Evolutionary conservation across 92 coral and sea anemone genomes (phyloP), one percentile per base, ranked within the genome.

Genomic region (Palythoa grandis): DNA sequence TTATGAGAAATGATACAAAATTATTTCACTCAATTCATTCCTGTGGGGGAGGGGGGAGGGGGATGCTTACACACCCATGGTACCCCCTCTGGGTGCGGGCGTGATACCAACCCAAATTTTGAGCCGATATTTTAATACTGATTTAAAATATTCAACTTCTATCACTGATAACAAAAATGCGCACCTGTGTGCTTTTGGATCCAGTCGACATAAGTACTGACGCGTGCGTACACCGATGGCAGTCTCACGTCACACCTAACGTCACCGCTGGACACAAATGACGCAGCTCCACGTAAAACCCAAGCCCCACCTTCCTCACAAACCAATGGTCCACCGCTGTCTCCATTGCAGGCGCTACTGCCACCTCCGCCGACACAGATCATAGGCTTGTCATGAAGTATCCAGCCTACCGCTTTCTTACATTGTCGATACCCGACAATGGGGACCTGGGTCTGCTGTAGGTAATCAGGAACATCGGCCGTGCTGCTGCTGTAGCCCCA

Each of bases 401-500:
- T 7, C 83, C 83, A 78, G 1, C 72, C 83, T 37, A 47, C 43
- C 23, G 70, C 52, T 61, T 78, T 61, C 56, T 78, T 78, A 52
- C 83, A 78, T 23, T 38, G 72, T 13, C 22, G 23, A 20, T 60
- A 78, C 1, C 37, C 56, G 20, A 78, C 83, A 12, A 78, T 60
- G 6, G 83, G 83, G 25, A 78, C 83, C 52, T 78, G 16, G 83
- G 71, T 29, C 29, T 78, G 83, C 16, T 78, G 72, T 0, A 78
- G 83, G 35, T 58, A 60, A 63, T 78, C 72, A 22, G 83, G 83
- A 52, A 56, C 70, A 60, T 78, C 71, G 24, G 83, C 47, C 24
- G 72, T 19, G 22, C 83, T 78, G 20, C 83, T 78, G 83, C 83
- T 78, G 38, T 78, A 78, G 9, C 83, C 83, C 83, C 83, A 78